Percentiles rank a stretch among this genome's conserved stretches.
phyloP scores from a whole-genome alignment of 2,888 invertebrate species.

The Himalopsyche anomala region DNA sequence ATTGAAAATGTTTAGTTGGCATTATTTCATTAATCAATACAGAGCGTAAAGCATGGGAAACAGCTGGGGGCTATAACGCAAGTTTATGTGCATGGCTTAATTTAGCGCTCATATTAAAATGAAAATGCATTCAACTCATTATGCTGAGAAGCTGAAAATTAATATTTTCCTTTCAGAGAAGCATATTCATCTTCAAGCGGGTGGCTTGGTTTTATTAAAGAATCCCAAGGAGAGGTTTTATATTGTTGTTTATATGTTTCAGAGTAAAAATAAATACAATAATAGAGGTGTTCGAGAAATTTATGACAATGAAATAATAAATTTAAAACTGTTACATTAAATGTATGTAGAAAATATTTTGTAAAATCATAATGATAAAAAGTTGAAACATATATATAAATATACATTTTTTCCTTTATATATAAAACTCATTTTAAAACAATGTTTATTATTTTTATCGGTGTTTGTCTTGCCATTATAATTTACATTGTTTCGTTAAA shows the following conservation, averaged over 20 bases:
- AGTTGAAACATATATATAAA: too few relatives aligned
- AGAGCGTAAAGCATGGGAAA: neutral
- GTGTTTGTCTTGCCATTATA: too few relatives aligned
- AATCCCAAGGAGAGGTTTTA: neutral
- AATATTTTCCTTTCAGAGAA: constrained; percentile 7
- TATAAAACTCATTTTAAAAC: too few relatives aligned
- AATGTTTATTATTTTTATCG: too few relatives aligned
- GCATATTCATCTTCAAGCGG: neutral
- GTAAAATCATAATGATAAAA: too few relatives aligned
- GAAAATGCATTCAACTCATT: constrained; percentile 20
- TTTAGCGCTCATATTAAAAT: constrained; percentile 26
- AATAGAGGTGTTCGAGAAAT: too few relatives aligned
- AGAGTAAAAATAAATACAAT: too few relatives aligned
- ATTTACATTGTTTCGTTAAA: too few relatives aligned
- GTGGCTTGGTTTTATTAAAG: neutral
- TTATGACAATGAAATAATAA: too few relatives aligned
- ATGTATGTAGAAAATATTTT: too few relatives aligned
- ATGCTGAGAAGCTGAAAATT: constrained; percentile 3
- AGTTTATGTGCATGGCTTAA: constrained; percentile 23
- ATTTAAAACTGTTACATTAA: too few relatives aligned
- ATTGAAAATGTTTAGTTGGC: constrained; percentile 14
- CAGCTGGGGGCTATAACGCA: constrained; percentile 24
- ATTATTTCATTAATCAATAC: constrained; percentile 33
- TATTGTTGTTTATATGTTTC: neutral
- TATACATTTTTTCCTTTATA: too few relatives aligned